Conservation (phyloP, 2,113 vertebrate genomes). For the Neodon shergylaensis region DNA sequence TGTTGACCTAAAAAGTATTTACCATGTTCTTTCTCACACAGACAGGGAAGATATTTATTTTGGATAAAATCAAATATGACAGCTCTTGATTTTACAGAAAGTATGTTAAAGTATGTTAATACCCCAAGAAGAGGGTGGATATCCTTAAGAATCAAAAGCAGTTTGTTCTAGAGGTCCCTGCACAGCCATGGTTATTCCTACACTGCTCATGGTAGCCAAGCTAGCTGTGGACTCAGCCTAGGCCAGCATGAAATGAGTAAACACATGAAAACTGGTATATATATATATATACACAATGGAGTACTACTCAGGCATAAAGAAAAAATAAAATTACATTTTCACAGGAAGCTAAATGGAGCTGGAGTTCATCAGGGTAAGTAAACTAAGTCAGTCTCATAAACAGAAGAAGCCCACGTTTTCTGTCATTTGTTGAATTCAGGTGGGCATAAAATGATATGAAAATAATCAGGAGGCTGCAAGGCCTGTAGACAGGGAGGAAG, state of each 20-base stretch:
- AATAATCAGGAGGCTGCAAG: background rate
- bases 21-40: background rate
- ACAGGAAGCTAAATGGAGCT: background rate
- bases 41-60: background rate
- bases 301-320: background rate
- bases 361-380: too few species aligned
- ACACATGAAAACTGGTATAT: background rate
- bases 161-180: background rate
- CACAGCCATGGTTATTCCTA: fast-evolving
- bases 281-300: background rate
- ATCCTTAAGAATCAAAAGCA: background rate
- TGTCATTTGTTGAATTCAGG: background rate
- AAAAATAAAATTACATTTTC: background rate
- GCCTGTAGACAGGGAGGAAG: too few species aligned
- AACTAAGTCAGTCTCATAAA: background rate
- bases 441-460: background rate
- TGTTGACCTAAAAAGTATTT: background rate
- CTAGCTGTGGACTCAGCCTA: background rate
- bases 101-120: background rate
- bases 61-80: background rate
- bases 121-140: background rate
- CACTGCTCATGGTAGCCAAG: background rate
- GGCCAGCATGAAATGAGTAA: background rate
- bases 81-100: background rate
- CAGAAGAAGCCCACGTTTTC: background rate